Evolutionary conservation across 2,113 vertebrate species (phyloP).

Genomic region (Theristicus caerulescens): DNA sequence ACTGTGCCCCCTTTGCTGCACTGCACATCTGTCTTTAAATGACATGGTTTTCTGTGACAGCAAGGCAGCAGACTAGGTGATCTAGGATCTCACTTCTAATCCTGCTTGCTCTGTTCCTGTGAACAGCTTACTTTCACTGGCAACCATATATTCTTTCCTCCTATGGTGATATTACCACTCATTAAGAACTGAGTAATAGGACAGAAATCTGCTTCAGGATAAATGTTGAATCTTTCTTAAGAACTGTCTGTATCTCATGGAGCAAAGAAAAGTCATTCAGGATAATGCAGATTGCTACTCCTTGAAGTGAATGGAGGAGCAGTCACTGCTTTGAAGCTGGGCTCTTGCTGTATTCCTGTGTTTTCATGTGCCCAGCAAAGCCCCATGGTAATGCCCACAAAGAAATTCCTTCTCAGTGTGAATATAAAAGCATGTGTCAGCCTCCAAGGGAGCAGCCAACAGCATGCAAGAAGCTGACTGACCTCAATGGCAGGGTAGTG

Average conservation of each 20-base stretch:
- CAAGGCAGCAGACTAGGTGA: background rate
- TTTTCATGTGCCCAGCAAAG: background rate
- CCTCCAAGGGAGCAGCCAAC: background rate
- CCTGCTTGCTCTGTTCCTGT: background rate
- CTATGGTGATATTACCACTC: background rate
- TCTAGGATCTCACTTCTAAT: fast-evolving
- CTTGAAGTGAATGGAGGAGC: background rate
- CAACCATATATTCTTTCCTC: background rate
- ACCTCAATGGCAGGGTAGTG: background rate
- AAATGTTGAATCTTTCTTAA: background rate
- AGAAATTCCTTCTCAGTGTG: background rate
- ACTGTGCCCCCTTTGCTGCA: background rate
- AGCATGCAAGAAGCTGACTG: background rate
- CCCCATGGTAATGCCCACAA: background rate
- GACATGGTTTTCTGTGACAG: background rate
- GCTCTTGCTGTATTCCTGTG: background rate
- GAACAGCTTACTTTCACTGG: background rate
- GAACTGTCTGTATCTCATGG: background rate
- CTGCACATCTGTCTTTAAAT: background rate
- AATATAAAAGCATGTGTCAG: background rate
- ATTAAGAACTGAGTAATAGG: background rate
- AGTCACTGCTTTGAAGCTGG: background rate
- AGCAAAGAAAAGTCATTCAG: background rate
- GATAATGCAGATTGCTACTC: background rate
- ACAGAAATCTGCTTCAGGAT: background rate